These are phyloP conservation scores for Etheostoma nigrum DNA, from an alignment of 2,797 vertebrate genomes.

Conservation along the genomic window DNA sequence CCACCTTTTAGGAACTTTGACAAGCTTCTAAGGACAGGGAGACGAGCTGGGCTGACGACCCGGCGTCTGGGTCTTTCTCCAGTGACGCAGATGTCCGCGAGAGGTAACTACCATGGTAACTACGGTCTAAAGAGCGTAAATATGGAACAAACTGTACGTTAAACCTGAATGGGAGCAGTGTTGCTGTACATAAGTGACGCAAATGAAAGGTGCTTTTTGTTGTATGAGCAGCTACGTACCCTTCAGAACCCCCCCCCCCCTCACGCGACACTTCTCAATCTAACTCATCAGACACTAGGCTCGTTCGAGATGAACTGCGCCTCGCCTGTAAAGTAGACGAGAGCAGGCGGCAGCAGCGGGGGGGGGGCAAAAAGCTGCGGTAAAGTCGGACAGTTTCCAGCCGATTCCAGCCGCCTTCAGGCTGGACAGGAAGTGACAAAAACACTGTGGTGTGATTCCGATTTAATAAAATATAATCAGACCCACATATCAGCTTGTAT, in stretches of 20 bases:
- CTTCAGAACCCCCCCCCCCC: neutral
- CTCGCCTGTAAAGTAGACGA: too few relatives aligned
- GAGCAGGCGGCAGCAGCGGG: too few relatives aligned
- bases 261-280: neutral
- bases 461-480: too few relatives aligned
- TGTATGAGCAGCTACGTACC: too few relatives aligned
- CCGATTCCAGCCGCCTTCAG: too few relatives aligned
- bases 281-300: neutral
- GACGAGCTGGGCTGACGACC: neutral
- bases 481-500: too few relatives aligned
- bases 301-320: too few relatives aligned
- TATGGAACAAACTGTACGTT: neutral
- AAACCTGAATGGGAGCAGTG: neutral
- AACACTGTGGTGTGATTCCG: too few relatives aligned
- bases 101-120: slow-evolving; percentile 66
- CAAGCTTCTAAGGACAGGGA: slow-evolving; percentile 8
- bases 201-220: neutral
- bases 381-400: too few relatives aligned
- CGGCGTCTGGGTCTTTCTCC: slow-evolving; percentile 5
- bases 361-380: too few relatives aligned
- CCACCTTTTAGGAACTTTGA: neutral
- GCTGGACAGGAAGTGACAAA: too few relatives aligned
- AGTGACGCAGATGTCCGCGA: slow-evolving; percentile 29
- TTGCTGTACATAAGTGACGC: neutral
- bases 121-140: neutral